These are phyloP conservation scores for Zoanthus solanderi DNA, from an alignment of 92 coral and sea anemone species.

Conservation along the genomic window DNA sequence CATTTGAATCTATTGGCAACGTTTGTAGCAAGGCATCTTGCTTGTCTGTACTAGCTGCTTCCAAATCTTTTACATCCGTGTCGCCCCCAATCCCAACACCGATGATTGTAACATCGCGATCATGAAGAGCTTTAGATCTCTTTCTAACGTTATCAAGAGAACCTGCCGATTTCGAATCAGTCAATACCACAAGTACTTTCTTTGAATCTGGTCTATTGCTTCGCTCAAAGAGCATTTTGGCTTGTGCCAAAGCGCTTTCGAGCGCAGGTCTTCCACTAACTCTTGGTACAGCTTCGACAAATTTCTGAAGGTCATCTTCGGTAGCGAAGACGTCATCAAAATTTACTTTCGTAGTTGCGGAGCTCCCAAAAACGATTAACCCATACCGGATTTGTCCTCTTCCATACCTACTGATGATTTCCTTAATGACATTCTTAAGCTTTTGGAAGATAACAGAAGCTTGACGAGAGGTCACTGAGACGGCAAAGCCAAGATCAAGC, in stretches of 20 bases:
- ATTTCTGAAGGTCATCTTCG: constrained; percentile 52
- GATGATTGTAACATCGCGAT: constrained; percentile 16
- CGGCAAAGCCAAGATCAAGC: constrained; percentile 64
- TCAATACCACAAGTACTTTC: constrained; percentile 58
- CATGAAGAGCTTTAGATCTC: constrained; percentile 20
- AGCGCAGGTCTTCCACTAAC: constrained; percentile 56
- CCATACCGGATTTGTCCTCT: constrained; percentile 73
- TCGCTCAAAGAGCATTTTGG: constrained; percentile 67
- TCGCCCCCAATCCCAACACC: constrained; percentile 31
- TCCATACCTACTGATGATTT: constrained; percentile 66
- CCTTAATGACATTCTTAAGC: constrained; percentile 70
- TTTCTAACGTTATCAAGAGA: constrained; percentile 25
- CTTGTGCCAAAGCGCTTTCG: constrained; percentile 70
- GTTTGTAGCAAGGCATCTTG: constrained; percentile 27
- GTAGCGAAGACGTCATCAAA: constrained; percentile 62
- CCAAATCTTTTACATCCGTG: constrained; percentile 15
- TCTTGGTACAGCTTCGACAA: constrained; percentile 58
- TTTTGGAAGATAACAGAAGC: constrained; percentile 57
- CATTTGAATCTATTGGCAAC: constrained; percentile 11
- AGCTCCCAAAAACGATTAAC: constrained; percentile 64
- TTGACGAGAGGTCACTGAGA: constrained; percentile 52
- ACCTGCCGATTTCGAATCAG: constrained; percentile 44
- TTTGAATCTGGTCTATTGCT: constrained; percentile 55
- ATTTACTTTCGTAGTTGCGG: constrained; percentile 47
- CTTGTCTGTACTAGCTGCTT: constrained; percentile 1